phyloP scores from a whole-genome alignment of 1,140 invertebrate genomes.

The Glossosoma conforme region DNA sequence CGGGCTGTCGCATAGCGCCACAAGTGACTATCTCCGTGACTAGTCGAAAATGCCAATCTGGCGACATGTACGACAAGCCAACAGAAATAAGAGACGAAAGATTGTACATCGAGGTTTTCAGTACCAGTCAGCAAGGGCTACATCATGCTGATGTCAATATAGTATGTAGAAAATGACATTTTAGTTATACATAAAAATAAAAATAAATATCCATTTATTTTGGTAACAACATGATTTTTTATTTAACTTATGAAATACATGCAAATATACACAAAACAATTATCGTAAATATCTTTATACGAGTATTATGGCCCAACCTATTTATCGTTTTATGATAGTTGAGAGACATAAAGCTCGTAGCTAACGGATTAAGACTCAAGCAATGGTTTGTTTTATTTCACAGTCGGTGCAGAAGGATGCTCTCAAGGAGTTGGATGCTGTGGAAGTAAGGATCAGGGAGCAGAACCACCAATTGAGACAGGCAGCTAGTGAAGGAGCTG shows the following conservation, averaged over 20 bases:
- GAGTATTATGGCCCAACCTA: neutral
- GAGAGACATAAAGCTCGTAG: neutral
- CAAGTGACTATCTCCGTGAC: too few relatives aligned
- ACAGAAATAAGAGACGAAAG: too few relatives aligned
- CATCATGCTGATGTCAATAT: too few relatives aligned
- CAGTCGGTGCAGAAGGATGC: conserved; percentile 28
- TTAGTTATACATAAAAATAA: too few relatives aligned
- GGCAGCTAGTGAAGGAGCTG: conserved; percentile 12
- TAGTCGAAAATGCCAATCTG: too few relatives aligned
- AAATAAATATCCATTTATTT: too few relatives aligned
- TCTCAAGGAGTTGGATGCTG: conserved; percentile 23
- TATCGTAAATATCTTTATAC: neutral
- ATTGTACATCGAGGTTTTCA: too few relatives aligned
- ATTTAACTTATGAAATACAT: neutral
- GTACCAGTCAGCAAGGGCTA: too few relatives aligned
- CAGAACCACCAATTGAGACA: conserved; percentile 18
- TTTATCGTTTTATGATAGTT: neutral
- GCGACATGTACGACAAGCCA: too few relatives aligned
- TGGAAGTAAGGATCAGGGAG: conserved; percentile 24
- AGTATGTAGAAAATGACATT: too few relatives aligned
- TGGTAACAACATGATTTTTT: neutral
- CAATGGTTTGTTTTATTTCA: conserved; percentile 1
- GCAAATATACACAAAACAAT: neutral
- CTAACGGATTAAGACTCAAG: neutral
- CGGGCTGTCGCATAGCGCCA: too few relatives aligned